A percentile compares a stretch with the other conserved stretches of the same genome.
phyloP scores from a whole-genome alignment of 2,797 vertebrate species.

The Avahi laniger region DNA sequence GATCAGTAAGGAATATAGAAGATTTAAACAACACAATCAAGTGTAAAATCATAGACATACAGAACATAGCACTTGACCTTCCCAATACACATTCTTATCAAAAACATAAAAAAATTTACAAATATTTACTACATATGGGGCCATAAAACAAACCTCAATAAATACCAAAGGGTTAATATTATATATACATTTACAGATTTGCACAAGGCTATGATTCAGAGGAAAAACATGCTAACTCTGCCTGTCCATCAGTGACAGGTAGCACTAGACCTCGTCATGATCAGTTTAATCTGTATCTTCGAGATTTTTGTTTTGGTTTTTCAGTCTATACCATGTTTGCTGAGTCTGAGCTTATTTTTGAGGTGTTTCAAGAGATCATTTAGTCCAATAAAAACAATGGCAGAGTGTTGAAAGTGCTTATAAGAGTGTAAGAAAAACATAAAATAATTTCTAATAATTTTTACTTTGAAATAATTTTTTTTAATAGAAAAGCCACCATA shows the following conservation, averaged over 20 bases:
- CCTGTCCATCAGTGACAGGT: neutral
- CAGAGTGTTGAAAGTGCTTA: neutral
- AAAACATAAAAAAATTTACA: neutral
- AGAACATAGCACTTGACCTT: neutral
- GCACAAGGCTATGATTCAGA: neutral
- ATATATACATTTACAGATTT: neutral
- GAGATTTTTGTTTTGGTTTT: neutral
- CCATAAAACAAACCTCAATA: neutral
- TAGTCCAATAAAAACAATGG: neutral
- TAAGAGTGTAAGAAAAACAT: neutral
- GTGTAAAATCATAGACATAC: neutral
- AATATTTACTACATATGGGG: neutral
- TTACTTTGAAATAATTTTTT: neutral
- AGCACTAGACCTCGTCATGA: neutral
- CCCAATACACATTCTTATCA: neutral
- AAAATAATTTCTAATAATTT: neutral
- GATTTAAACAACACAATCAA: neutral
- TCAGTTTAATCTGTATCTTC: neutral
- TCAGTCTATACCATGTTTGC: neutral
- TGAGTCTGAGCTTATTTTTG: neutral
- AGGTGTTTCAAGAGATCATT: neutral
- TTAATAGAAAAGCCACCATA: neutral
- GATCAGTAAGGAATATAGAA: neutral
- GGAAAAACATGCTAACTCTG: neutral
- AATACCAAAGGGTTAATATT: neutral